Conservation (phyloP, 2,797 vertebrate genomes). For the Knipowitschia caucasica region DNA sequence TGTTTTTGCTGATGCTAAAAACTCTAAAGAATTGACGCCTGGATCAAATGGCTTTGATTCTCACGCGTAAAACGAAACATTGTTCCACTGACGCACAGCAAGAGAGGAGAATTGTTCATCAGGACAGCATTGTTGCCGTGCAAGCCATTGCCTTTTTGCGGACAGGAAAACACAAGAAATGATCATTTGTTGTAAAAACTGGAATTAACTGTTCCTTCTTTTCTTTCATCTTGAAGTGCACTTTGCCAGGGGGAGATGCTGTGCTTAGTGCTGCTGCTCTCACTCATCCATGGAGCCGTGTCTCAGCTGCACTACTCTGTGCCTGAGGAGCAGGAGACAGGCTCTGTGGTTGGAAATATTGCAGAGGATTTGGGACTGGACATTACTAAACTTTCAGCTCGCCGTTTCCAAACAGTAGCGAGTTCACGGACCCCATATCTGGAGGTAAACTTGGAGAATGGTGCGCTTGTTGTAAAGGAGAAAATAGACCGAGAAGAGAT, state of each 20-base stretch:
- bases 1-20: slow-evolving; percentile 72
- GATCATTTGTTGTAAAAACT: slow-evolving; percentile 56
- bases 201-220: slow-evolving; percentile 60
- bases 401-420: slow-evolving; percentile 93
- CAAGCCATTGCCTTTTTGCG: slow-evolving; percentile 56
- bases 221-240: slow-evolving; percentile 56
- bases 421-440: slow-evolving; percentile 92
- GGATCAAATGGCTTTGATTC: slow-evolving; percentile 77
- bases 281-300: slow-evolving; percentile 84
- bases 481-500: slow-evolving; percentile 95
- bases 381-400: slow-evolving; percentile 97
- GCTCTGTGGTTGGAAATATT: slow-evolving; percentile 97
- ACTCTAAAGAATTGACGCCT: slow-evolving; percentile 68
- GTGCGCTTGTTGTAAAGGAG: slow-evolving; percentile 90
- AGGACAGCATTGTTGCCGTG: slow-evolving; percentile 55
- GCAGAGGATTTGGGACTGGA: slow-evolving; percentile 97
- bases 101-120: slow-evolving; percentile 56
- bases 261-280: slow-evolving; percentile 83
- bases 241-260: slow-evolving; percentile 80
- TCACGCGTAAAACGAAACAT: slow-evolving; percentile 67
- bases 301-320: slow-evolving; percentile 94
- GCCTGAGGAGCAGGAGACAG: slow-evolving; percentile 94
- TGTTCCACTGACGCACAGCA: slow-evolving; percentile 69
- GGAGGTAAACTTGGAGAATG: slow-evolving; percentile 95
- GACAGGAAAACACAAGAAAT: slow-evolving; percentile 65